These are phyloP conservation scores for Capitella teleta DNA, from an alignment of 1,140 invertebrate species.

Conservation along the genomic window DNA sequence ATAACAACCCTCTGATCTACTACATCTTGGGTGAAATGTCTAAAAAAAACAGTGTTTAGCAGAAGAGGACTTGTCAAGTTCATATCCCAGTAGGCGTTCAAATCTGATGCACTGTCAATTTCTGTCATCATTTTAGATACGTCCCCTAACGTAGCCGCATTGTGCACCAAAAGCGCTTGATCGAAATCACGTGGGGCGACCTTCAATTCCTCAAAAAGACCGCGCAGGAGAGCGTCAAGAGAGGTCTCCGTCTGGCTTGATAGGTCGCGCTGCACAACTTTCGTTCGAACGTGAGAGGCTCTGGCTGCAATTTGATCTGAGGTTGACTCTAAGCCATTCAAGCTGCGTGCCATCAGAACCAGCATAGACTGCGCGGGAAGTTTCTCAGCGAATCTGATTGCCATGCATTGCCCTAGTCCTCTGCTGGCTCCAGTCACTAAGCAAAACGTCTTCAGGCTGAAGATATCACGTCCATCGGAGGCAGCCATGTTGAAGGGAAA, in stretches of 20 bases:
- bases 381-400: constrained; percentile 54
- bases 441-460: constrained; percentile 36
- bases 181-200: constrained; percentile 49
- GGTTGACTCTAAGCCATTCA: constrained; percentile 43
- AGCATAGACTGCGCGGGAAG: constrained; percentile 55
- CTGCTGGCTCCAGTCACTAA: constrained; percentile 75
- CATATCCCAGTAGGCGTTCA: constrained; percentile 55
- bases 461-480: not conserved
- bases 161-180: constrained; percentile 69
- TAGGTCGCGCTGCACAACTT: no score
- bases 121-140: constrained; percentile 48
- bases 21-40: constrained; percentile 42
- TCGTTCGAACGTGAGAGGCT: no score
- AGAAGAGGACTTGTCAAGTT: constrained; percentile 68
- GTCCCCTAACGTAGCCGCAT: constrained; percentile 77
- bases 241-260: constrained; percentile 42
- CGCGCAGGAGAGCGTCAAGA: constrained; percentile 40
- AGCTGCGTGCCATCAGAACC: constrained; percentile 64
- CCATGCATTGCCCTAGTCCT: constrained; percentile 71
- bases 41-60: constrained; percentile 65
- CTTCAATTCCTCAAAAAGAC: constrained; percentile 40
- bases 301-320: constrained; percentile 45
- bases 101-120: constrained; percentile 42
- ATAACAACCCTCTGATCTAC: constrained; percentile 53
- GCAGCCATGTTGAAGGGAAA: not conserved